Conservation (phyloP, 2,113 vertebrate species). For the Aramus guarauna region DNA sequence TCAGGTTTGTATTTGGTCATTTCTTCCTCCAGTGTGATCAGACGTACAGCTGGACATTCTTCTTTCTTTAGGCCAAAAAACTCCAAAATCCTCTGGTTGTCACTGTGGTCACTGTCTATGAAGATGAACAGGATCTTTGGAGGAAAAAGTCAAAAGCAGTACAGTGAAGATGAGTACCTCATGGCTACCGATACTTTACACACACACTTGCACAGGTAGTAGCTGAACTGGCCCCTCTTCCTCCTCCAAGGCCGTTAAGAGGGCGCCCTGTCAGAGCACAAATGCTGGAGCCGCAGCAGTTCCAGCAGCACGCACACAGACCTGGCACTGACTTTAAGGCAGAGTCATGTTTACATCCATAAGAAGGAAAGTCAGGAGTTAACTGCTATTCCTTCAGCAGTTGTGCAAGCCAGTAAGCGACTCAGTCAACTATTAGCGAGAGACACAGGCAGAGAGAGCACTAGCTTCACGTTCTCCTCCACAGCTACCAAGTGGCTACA, state of each 20-base stretch:
- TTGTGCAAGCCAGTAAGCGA: background rate
- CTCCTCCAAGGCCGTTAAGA: background rate
- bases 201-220: rapidly evolving
- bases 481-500: background rate
- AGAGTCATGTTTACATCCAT: background rate
- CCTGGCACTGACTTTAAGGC: background rate
- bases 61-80: slow-evolving; percentile 98
- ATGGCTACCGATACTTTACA: background rate
- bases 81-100: slow-evolving; percentile 97
- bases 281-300: background rate
- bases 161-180: background rate
- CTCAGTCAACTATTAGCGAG: background rate
- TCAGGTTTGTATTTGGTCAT: slow-evolving; percentile 98
- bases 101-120: slow-evolving; percentile 92
- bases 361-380: background rate
- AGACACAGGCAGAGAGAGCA: background rate
- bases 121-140: slow-evolving; percentile 97
- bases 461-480: background rate
- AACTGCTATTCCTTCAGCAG: background rate
- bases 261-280: background rate
- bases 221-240: background rate
- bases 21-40: slow-evolving; percentile 97
- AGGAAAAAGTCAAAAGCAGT: background rate
- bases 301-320: background rate
- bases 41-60: slow-evolving; percentile 92